Base-by-base conservation (phyloP, 2,797 vertebrate genomes). In the Galago senegalensis region DNA sequence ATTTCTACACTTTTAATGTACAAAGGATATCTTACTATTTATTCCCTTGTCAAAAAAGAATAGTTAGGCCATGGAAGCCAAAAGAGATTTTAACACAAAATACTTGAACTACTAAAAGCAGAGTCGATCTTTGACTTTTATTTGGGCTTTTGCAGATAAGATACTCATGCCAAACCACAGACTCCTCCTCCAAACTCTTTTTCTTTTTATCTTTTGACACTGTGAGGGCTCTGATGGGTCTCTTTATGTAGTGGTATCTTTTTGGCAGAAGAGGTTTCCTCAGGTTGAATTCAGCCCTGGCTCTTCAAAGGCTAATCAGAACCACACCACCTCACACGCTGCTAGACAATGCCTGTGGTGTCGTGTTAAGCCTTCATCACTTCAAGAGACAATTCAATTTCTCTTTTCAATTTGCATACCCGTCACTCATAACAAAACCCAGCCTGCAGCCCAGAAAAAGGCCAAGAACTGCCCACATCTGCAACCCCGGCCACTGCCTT, bases 1-100 rank as follows among this genome's bases (percentile, higher is more conserved):
- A 97, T 56, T 88, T 89, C 92, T 97, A 69, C 53, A 84, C 77
- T 94, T 96, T 56, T 92, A 13, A 97, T 94, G 95, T 96, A 94
- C 75, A 91, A 89, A 90, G 34, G 69, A 84, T 56, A 92, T 31
- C 80, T 81, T 82, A 93, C 9, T 83, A 87, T 88, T 93, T 91
- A 25, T 93, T 94, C 49, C 73, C 77, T n/a, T 73, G 46, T 96
- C 84, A 87, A 87, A 84, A 92, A 85, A 94, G 5, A 95, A 93
- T 96, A 76, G 72, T 86, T 77, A 61, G 43, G 23, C 46, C 72
- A 58, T 40, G 86, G 79, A 91, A 95, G 43, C 67, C 86, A 89
- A 94, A 97, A 82, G 37, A 94, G 46, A 93, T 84, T 93, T 91
- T 89, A 96, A 96, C 5, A 75, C 70, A 93, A 92, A 96, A 81